phyloP scores from a whole-genome alignment of 2,113 vertebrate species.

The Eulemur macaco region DNA sequence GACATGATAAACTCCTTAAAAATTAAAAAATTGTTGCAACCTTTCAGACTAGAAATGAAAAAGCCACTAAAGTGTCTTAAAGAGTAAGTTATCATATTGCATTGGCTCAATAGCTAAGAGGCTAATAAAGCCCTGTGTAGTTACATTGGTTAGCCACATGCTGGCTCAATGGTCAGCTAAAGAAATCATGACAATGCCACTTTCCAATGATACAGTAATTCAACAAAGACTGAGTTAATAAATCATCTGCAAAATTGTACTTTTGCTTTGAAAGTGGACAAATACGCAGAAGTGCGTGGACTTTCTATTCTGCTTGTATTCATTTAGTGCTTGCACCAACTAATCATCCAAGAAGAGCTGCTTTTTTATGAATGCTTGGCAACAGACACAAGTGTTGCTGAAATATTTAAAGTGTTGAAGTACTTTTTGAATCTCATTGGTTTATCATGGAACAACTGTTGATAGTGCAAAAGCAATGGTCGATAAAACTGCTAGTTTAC shows the following conservation, averaged over 20 bases:
- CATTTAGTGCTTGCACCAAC: background rate
- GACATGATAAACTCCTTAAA: background rate
- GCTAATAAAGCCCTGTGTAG: background rate
- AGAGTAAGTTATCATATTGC: background rate
- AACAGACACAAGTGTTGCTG: background rate
- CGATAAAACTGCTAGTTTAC: background rate
- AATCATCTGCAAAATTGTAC: background rate
- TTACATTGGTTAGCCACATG: too few relatives aligned
- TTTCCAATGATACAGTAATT: background rate
- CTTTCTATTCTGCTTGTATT: background rate
- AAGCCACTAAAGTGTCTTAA: background rate
- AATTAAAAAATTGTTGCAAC: background rate
- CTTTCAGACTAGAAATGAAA: background rate
- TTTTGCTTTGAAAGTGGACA: background rate
- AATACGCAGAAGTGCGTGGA: background rate
- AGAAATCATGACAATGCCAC: background rate
- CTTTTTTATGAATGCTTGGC: background rate
- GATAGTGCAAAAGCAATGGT: background rate
- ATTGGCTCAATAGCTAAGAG: background rate
- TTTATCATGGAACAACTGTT: background rate
- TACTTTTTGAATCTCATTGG: background rate
- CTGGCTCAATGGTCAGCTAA: background rate
- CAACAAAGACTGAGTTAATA: background rate
- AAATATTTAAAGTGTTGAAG: background rate
- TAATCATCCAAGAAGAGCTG: background rate